Conservation (phyloP, 2,113 vertebrate species). For the Rhea americana region DNA sequence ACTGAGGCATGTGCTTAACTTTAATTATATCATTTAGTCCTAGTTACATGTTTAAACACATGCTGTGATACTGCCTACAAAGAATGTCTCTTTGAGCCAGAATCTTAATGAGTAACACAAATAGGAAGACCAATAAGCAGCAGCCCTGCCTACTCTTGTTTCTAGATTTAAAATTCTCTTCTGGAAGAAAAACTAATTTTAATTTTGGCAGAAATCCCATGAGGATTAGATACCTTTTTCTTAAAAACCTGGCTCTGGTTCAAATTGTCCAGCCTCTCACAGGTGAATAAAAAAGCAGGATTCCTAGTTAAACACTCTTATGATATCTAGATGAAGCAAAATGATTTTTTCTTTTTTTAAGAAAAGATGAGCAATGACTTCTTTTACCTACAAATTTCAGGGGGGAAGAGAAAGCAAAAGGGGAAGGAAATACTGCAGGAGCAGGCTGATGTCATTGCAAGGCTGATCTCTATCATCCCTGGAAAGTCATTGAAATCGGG, state of each 20-base stretch:
- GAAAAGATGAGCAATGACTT: background rate
- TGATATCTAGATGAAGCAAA: background rate
- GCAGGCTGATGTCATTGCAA: background rate
- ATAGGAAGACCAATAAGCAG: background rate
- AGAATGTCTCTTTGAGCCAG: background rate
- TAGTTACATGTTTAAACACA: background rate
- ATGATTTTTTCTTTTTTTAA: background rate
- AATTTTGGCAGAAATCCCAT: background rate
- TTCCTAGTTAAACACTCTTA: background rate
- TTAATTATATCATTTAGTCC: background rate
- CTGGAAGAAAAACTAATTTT: background rate
- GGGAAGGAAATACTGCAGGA: background rate
- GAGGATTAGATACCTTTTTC: background rate
- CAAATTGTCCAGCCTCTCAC: background rate
- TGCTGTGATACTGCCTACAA: background rate
- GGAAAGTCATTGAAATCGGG: background rate
- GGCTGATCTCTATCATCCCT: background rate
- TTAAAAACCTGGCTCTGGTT: background rate
- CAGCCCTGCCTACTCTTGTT: background rate
- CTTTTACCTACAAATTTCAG: background rate
- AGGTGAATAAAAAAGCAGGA: background rate
- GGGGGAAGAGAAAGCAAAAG: background rate
- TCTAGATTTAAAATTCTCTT: background rate
- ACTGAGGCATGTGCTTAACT: background rate
- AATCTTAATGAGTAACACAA: background rate